Evolutionary conservation across 2,797 vertebrate species (phyloP).

Genomic region (Acipenser oxyrinchus): DNA sequence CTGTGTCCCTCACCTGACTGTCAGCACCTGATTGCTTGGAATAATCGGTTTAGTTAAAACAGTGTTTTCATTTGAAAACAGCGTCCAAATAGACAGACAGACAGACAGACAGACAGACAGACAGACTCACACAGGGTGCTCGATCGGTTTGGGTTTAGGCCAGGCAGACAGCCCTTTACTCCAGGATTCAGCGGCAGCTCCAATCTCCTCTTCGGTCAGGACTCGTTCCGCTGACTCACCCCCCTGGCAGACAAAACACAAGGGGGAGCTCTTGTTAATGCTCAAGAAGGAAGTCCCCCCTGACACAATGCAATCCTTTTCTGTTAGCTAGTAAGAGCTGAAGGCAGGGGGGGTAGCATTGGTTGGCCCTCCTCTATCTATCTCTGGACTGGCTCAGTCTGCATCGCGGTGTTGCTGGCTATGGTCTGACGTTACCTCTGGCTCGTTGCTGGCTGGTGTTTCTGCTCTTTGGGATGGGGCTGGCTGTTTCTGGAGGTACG

Average conservation of each 20-base stretch:
- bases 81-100: neutral
- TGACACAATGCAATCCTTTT: neutral
- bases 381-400: too few relatives aligned
- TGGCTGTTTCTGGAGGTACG: conserved; percentile 74
- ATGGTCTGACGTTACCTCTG: conserved; percentile 59
- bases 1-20: too few relatives aligned
- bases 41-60: too few relatives aligned
- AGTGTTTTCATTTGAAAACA: neutral
- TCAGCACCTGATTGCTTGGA: too few relatives aligned
- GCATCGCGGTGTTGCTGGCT: neutral
- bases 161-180: conserved; percentile 35
- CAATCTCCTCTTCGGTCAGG: conserved; percentile 70
- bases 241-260: conserved; percentile 31
- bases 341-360: too few relatives aligned
- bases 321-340: too few relatives aligned
- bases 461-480: conserved; percentile 40
- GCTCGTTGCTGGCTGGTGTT: conserved; percentile 53
- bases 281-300: too few relatives aligned
- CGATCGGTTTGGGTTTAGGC: conserved; percentile 34
- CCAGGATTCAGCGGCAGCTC: conserved; percentile 59
- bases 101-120: neutral
- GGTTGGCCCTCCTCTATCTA: too few relatives aligned
- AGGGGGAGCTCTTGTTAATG: neutral
- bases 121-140: conserved; percentile 74
- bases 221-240: conserved; percentile 45